A percentile compares a stretch with the other conserved stretches of the same genome.
Conservation (phyloP, 2,797 vertebrate species). For the Molossus alvarezi region DNA sequence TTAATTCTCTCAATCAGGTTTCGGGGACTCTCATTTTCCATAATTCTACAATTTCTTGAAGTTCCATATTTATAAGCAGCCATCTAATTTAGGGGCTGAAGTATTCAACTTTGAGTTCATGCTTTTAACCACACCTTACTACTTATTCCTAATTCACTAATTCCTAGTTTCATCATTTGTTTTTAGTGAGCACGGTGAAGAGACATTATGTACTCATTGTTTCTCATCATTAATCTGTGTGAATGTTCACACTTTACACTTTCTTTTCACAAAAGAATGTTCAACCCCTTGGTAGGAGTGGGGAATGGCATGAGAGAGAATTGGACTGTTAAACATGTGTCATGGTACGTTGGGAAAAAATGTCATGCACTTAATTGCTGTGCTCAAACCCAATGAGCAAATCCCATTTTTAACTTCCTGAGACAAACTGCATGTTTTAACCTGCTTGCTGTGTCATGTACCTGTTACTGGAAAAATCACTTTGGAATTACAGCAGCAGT, state of each 20-base stretch:
- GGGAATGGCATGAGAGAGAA: background rate
- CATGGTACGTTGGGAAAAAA: background rate
- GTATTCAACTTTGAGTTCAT: background rate
- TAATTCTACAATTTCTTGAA: background rate
- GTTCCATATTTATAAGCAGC: background rate
- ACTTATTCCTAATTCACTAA: background rate
- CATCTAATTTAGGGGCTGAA: background rate
- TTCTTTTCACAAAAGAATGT: background rate
- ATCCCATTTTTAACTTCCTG: background rate
- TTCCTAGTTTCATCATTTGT: background rate
- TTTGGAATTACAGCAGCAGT: background rate
- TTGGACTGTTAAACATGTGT: background rate
- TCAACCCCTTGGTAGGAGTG: background rate
- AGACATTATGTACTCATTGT: background rate
- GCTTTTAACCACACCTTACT: background rate
- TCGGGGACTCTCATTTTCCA: background rate
- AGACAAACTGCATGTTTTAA: background rate
- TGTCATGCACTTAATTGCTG: background rate
- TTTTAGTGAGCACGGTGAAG: background rate
- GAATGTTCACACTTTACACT: background rate
- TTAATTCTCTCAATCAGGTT: background rate
- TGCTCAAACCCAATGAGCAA: background rate
- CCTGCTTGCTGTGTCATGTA: background rate
- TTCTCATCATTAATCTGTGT: background rate
- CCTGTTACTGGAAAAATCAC: background rate